Conservation (phyloP, 2,888 invertebrate genomes). For the Synergus japonicus region DNA sequence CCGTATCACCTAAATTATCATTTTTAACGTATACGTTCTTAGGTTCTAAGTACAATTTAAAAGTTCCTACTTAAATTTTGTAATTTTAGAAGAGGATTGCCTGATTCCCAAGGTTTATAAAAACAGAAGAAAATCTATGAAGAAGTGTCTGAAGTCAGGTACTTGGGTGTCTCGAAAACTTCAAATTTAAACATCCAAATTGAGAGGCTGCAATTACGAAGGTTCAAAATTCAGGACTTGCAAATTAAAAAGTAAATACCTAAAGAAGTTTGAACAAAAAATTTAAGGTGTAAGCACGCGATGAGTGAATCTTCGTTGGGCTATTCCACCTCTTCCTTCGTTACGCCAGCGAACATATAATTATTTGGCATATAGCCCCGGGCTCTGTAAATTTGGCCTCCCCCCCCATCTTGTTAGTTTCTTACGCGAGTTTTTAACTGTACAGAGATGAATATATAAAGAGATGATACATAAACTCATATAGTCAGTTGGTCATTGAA, state of each 20-base stretch:
- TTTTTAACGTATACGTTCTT: no score
- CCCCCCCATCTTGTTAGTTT: conserved; percentile 9
- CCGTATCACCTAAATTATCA: no score
- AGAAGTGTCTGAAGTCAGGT: no score
- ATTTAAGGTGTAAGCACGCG: background rate
- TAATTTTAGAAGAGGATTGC: no score
- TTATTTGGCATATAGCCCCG: conserved; percentile 34
- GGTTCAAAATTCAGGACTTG: background rate
- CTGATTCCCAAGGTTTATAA: no score
- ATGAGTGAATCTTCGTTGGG: conserved; percentile 13
- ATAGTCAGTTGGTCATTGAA: background rate
- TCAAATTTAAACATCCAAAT: background rate
- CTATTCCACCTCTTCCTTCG: background rate
- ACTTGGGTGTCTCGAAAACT: background rate
- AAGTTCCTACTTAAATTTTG: no score
- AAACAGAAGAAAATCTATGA: no score
- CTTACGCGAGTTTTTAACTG: background rate
- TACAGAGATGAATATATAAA: conserved; percentile 1
- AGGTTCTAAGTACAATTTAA: no score
- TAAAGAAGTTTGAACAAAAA: background rate
- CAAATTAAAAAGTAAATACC: background rate
- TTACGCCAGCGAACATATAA: conserved; percentile 29
- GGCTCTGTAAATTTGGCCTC: conserved; percentile 29
- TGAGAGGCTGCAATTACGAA: background rate
- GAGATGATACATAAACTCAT: background rate